These are phyloP conservation scores for Monopis laevigella DNA, from an alignment of 2,888 invertebrate species.

Conservation along the genomic window DNA sequence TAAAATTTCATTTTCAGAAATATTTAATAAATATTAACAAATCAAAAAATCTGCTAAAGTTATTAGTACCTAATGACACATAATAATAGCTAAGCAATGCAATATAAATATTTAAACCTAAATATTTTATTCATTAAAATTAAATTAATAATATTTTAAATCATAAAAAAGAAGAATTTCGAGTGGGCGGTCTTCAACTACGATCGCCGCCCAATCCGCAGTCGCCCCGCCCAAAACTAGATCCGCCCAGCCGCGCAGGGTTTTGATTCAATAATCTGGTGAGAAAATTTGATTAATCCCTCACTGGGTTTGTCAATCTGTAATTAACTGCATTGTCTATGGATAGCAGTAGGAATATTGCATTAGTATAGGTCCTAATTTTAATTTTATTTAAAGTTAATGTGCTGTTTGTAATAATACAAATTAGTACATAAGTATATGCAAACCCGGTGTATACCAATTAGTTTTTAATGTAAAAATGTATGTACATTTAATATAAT, in stretches of 20 bases:
- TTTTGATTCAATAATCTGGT: conserved; percentile 49
- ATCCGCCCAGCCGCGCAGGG: conserved; percentile 31
- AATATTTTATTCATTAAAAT: background rate
- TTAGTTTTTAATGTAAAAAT: too few species aligned
- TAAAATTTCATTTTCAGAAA: background rate
- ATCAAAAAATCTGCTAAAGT: background rate
- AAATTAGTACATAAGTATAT: too few species aligned
- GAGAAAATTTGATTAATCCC: conserved; percentile 47
- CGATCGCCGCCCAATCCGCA: conserved; percentile 42
- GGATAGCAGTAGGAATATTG: conserved; percentile 5
- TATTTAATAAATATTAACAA: background rate
- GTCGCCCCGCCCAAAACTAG: conserved; percentile 36
- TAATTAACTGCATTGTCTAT: conserved; percentile 47
- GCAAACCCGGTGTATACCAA: too few species aligned
- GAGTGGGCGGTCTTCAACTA: conserved; percentile 39
- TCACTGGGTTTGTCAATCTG: conserved; percentile 24
- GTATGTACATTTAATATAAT: too few species aligned
- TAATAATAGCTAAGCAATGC: background rate
- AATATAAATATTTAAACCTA: background rate
- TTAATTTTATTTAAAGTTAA: too few species aligned
- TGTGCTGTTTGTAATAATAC: too few species aligned
- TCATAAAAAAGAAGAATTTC: conserved; percentile 4
- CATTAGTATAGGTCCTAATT: too few species aligned
- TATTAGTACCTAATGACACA: background rate
- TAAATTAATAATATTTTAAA: background rate